Percentiles rank a stretch among this genome's conserved stretches.
Conservation (phyloP, 1,140 invertebrate species). For the Drosophila hydei region DNA sequence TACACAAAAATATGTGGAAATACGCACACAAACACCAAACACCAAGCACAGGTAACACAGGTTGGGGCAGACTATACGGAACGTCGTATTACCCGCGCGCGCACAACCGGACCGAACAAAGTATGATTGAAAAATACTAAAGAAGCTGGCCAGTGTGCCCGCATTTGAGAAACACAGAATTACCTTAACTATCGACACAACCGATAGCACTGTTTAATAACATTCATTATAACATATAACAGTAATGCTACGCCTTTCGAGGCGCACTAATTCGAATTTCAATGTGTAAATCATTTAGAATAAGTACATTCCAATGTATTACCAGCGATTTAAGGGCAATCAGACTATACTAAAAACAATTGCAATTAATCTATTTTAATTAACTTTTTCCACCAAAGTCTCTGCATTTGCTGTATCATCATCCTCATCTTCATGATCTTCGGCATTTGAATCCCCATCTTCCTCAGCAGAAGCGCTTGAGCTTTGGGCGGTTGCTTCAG, state of each 20-base stretch:
- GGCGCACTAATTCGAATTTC: neutral
- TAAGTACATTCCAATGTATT: neutral
- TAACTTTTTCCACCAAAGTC: slow-evolving; percentile 15
- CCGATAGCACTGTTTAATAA: neutral
- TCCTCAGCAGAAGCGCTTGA: neutral
- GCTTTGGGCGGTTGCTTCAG: no score
- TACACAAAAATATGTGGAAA: neutral
- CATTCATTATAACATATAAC: neutral
- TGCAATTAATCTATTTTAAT: slow-evolving; percentile 7
- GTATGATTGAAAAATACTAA: slow-evolving; percentile 22
- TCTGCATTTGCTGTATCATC: neutral
- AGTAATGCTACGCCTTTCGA: neutral
- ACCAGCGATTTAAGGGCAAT: slow-evolving; percentile 12
- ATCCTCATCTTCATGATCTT: slow-evolving; percentile 11
- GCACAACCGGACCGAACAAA: slow-evolving; percentile 35
- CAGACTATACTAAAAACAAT: slow-evolving; percentile 19
- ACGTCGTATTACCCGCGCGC: slow-evolving; percentile 25
- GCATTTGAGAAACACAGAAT: neutral
- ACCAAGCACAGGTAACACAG: slow-evolving; percentile 7
- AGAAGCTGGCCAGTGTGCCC: slow-evolving; percentile 7
- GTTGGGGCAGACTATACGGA: slow-evolving; percentile 24
- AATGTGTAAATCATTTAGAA: neutral
- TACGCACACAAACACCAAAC: slow-evolving; percentile 7
- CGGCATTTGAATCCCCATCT: neutral
- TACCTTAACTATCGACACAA: neutral